Evolutionary conservation across 2,888 invertebrate genomes (phyloP), one percentile per base, ranked within the genome.

Genomic region (Erpobdella octoculata): DNA sequence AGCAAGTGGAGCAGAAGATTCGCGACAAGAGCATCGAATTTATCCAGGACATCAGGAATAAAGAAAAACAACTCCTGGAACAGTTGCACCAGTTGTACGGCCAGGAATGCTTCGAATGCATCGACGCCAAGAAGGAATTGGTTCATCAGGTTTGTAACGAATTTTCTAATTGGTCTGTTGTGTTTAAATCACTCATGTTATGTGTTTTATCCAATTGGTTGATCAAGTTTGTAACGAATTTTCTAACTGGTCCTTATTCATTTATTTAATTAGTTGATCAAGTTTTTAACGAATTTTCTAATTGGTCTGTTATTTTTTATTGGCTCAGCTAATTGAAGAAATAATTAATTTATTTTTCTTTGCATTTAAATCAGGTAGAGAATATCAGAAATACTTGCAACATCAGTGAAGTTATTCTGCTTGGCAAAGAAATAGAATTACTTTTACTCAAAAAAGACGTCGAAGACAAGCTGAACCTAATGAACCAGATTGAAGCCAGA

Each of bases 391-490:
- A 82, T 75, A 83, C 83, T 15, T 83, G 83, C 73, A 81, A 76
- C 75, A 77, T 83, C 37, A 83, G 83, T 0, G 83, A 83, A 73
- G 77, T 83, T 15, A 82, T 83, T n/a, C 77, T 83, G 15, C 79
- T 82, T 65, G 82, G 83, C 37, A 83, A 83, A 74, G 83, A 83
- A 72, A 83, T 83, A 33, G 83, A 83, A 75, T 78, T 83, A 21
- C 77, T 83, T 61, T 77, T 83, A 53, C 77, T 83, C 61, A 83
- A 83, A 77, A 83, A 82, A 72, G 81, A 83, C 72, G 81, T 83
- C 4, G 80, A 81, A 71, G 82, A 83, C 70, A 83, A 83, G 75
- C 78, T 83, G 38, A 78, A 79, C 28, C 75, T 77, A 15, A 75
- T 81, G 58, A 78, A 78, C 38, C 79, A 79, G 46, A 78, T 82